Evolutionary conservation across 1,140 invertebrate genomes (phyloP).

Genomic region (Drosophila albomicans): DNA sequence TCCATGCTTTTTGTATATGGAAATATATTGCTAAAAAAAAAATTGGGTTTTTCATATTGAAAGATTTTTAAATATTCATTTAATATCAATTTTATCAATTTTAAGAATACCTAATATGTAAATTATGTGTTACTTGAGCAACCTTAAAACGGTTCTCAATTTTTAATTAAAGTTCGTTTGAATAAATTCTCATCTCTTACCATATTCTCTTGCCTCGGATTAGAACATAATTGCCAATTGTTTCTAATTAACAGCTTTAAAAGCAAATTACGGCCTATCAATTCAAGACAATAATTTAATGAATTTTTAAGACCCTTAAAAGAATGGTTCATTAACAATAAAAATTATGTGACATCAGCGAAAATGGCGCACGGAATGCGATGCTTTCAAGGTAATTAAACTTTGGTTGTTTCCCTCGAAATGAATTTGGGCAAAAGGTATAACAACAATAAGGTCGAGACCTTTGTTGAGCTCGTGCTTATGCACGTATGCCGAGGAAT

Average conservation of each 20-base stretch:
- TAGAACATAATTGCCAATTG: slow-evolving; percentile 19
- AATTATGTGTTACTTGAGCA: too few relatives aligned
- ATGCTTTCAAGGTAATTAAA: slow-evolving; percentile 76
- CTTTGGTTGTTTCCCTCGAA: slow-evolving; percentile 43
- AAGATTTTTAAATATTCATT: too few relatives aligned
- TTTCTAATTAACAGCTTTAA: slow-evolving; percentile 19
- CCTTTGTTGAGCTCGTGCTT: slow-evolving; percentile 31
- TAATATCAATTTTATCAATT: too few relatives aligned
- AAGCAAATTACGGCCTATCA: slow-evolving; percentile 54
- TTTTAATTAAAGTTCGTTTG: too few relatives aligned
- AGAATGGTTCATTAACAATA: slow-evolving; percentile 62
- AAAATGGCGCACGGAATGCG: slow-evolving; percentile 27
- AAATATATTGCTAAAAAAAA: too few relatives aligned
- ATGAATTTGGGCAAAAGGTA: slow-evolving; percentile 13
- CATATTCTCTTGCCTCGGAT: background rate
- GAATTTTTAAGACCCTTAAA: slow-evolving; percentile 50
- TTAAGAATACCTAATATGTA: too few relatives aligned
- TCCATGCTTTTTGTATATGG: too few relatives aligned
- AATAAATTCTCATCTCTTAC: too few relatives aligned
- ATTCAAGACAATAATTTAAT: slow-evolving; percentile 41
- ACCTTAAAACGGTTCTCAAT: too few relatives aligned
- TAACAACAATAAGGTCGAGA: slow-evolving; percentile 10
- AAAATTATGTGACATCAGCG: slow-evolving; percentile 67
- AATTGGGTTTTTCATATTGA: too few relatives aligned
- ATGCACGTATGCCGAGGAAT: slow-evolving; percentile 61